A percentile compares a stretch with the other conserved stretches of the same genome.
phyloP scores from a whole-genome alignment of 2,888 invertebrate genomes.

The Agelastica alni region DNA sequence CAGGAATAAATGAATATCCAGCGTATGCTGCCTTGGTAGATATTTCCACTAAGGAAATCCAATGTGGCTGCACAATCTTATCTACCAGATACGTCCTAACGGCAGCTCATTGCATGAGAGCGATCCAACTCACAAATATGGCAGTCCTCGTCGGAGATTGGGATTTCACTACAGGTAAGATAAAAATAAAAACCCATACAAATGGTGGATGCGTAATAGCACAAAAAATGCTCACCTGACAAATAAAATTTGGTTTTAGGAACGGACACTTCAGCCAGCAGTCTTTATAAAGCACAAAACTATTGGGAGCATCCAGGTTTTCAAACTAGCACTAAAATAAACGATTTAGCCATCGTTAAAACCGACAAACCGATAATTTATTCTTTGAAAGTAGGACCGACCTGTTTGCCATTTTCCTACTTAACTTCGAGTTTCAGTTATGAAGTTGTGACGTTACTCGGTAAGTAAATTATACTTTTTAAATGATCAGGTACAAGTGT shows the following conservation, averaged over 20 bases:
- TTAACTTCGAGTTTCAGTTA: slow-evolving; percentile 50
- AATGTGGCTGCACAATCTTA: slow-evolving; percentile 63
- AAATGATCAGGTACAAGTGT: no score
- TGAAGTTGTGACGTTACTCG: slow-evolving; percentile 55
- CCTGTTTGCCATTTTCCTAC: slow-evolving; percentile 67
- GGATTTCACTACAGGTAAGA: slow-evolving; percentile 54
- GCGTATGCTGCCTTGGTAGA: slow-evolving; percentile 62
- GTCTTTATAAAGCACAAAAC: slow-evolving; percentile 48
- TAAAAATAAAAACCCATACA: not conserved
- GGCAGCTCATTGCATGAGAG: slow-evolving; percentile 62
- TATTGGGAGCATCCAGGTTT: slow-evolving; percentile 55
- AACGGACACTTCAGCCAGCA: slow-evolving; percentile 58
- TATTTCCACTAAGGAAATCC: slow-evolving; percentile 40
- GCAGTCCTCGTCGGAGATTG: slow-evolving; percentile 62
- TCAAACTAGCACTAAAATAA: slow-evolving; percentile 39
- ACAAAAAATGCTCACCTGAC: no score
- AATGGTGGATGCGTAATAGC: no score
- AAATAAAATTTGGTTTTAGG: no score
- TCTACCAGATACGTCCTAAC: slow-evolving; percentile 56
- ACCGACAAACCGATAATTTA: slow-evolving; percentile 56
- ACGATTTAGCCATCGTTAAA: slow-evolving; percentile 63
- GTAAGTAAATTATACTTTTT: no score
- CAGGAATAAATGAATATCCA: slow-evolving; percentile 64
- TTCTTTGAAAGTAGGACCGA: slow-evolving; percentile 62
- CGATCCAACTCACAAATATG: slow-evolving; percentile 36